Percentiles rank a stretch among this genome's conserved stretches.
Evolutionary conservation across 2,888 invertebrate species (phyloP).

Genomic region (Volucella inflata): DNA sequence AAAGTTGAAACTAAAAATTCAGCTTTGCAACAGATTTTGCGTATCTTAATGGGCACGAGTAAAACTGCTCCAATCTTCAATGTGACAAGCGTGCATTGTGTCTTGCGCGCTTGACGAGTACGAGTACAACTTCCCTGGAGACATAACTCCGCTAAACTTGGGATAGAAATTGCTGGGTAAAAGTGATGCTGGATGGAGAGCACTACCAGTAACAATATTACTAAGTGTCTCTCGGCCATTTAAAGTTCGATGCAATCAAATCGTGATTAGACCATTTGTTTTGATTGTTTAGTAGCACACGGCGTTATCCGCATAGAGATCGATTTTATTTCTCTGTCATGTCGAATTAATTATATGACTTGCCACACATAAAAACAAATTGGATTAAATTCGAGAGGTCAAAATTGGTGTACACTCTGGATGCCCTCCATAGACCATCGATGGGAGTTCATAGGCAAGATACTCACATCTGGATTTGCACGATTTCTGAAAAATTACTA

Average conservation of each 20-base stretch:
- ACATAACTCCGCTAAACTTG: conserved; percentile 51
- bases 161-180: conserved; percentile 43
- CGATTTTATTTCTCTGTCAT: conserved; percentile 67
- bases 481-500: conserved; percentile 45
- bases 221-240: conserved; percentile 28
- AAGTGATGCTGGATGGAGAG: conserved; percentile 19
- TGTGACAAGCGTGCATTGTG: conserved; percentile 43
- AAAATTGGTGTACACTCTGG: conserved; percentile 2
- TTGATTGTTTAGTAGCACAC: conserved; percentile 46
- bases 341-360: conserved; percentile 70
- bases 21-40: conserved; percentile 60
- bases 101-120: conserved; percentile 25
- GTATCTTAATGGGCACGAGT: conserved; percentile 42
- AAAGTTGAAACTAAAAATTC: conserved; percentile 62
- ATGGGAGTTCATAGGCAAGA: conserved; percentile 15
- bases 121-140: not conserved
- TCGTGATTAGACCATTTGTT: conserved; percentile 71
- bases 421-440: not conserved
- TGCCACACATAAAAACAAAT: conserved; percentile 54
- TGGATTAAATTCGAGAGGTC: conserved; percentile 45
- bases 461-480: conserved; percentile 33
- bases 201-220: conserved; percentile 21
- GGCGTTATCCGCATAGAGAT: conserved; percentile 48
- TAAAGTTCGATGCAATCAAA: conserved; percentile 66
- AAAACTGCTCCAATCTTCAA: conserved; percentile 40